These are phyloP conservation scores for Diploscapter pachys DNA, from an alignment of 1,140 invertebrate species.

Conservation along the genomic window DNA sequence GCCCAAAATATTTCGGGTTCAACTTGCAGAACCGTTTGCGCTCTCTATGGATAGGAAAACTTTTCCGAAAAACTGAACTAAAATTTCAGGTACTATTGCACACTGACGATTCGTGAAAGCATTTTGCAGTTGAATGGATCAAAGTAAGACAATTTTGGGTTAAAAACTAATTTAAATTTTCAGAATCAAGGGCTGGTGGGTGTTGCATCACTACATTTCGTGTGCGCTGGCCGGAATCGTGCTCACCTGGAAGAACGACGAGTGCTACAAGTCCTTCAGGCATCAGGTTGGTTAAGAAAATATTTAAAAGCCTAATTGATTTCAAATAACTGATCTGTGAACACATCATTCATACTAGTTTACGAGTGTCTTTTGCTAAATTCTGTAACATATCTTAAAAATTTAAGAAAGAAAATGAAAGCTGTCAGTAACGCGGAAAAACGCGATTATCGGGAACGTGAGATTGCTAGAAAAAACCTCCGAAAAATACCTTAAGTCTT, in stretches of 20 bases:
- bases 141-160: conserved; percentile 56
- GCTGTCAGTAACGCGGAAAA: conserved; percentile 76
- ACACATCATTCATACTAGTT: too few relatives aligned
- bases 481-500: too few relatives aligned
- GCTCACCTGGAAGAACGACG: conserved; percentile 94
- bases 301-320: background rate
- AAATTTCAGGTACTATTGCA: conserved; percentile 77
- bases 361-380: background rate
- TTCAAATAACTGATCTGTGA: background rate
- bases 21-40: too few relatives aligned
- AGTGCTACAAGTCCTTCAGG: conserved; percentile 82
- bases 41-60: too few relatives aligned
- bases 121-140: conserved; percentile 79
- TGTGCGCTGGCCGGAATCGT: conserved; percentile 87
- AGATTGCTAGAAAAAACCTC: too few relatives aligned
- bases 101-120: conserved; percentile 94
- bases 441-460: conserved; percentile 54
- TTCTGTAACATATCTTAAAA: background rate
- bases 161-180: background rate
- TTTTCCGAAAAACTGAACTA: background rate
- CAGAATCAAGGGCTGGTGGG: conserved; percentile 74
- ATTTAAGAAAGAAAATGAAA: conserved; percentile 59
- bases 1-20: too few relatives aligned
- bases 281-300: background rate
- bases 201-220: conserved; percentile 96